These are phyloP conservation scores for Philaethria dido DNA, from an alignment of 2,888 invertebrate genomes.

Conservation along the genomic window DNA sequence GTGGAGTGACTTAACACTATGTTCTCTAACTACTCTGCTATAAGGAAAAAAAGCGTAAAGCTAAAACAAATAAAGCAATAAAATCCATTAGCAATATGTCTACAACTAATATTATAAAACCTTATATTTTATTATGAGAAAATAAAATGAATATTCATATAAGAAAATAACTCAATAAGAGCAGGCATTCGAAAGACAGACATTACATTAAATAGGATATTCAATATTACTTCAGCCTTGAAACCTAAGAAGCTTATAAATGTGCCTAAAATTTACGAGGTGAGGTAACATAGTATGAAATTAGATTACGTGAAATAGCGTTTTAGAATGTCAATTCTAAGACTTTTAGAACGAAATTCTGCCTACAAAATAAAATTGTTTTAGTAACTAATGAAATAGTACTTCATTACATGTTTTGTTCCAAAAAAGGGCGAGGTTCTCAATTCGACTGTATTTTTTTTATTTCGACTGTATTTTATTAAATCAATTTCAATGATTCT, in stretches of 20 bases:
- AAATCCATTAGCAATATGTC: too few relatives aligned
- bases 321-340: conserved; percentile 22
- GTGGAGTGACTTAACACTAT: too few relatives aligned
- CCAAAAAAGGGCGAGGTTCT: too few relatives aligned
- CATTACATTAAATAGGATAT: background rate
- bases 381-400: background rate
- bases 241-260: conserved; percentile 29
- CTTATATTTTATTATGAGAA: background rate
- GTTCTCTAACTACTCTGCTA: too few relatives aligned
- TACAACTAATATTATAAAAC: too few relatives aligned
- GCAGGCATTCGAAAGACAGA: background rate
- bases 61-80: too few relatives aligned
- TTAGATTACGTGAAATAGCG: conserved; percentile 24
- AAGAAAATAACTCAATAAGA: conserved; percentile 6
- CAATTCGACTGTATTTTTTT: too few relatives aligned
- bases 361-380: background rate
- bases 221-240: conserved; percentile 17
- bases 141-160: conserved; percentile 7
- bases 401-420: background rate
- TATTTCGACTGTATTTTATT: too few relatives aligned
- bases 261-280: conserved; percentile 31
- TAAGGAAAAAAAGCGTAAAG: too few relatives aligned
- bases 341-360: background rate
- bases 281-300: conserved; percentile 31
- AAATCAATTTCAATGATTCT: too few relatives aligned